Conservation (phyloP, 2,113 vertebrate genomes). For the Lophura nycthemera region DNA sequence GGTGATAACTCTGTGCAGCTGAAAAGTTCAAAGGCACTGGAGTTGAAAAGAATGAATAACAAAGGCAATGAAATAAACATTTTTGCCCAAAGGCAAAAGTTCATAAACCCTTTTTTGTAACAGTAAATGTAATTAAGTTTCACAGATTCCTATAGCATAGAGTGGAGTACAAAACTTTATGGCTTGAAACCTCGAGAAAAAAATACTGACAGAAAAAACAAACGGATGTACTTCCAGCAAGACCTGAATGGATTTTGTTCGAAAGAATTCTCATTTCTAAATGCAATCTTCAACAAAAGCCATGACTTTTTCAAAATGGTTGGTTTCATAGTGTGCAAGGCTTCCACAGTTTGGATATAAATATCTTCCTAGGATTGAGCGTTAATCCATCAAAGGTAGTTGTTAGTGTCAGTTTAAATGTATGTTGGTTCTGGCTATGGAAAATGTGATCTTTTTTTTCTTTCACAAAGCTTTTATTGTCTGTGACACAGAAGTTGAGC, state of each 20-base stretch:
- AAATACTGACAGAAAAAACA: slow-evolving; percentile 73
- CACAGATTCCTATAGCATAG: slow-evolving; percentile 81
- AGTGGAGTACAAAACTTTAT: slow-evolving; percentile 74
- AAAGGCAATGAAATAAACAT: slow-evolving; percentile 89
- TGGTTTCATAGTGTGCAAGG: neutral
- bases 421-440: neutral
- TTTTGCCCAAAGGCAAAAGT: slow-evolving; percentile 86
- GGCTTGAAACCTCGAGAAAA: slow-evolving; percentile 71
- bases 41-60: slow-evolving; percentile 87
- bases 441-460: slow-evolving; percentile 20
- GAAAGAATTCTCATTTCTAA: slow-evolving; percentile 56
- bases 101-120: slow-evolving; percentile 85
- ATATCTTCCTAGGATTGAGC: neutral
- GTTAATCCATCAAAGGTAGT: slow-evolving; percentile 16
- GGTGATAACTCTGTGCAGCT: slow-evolving; percentile 87
- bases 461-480: slow-evolving; percentile 59
- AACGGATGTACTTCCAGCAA: slow-evolving; percentile 49
- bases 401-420: slow-evolving; percentile 30
- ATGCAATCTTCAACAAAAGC: slow-evolving; percentile 31
- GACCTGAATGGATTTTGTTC: slow-evolving; percentile 56
- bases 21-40: slow-evolving; percentile 84
- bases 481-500: neutral
- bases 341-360: slow-evolving; percentile 13
- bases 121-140: slow-evolving; percentile 87
- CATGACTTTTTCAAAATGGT: neutral